Evolutionary conservation across 2,797 vertebrate genomes (phyloP), one percentile per base, ranked within the genome.

Genomic region (Helostoma temminkii): DNA sequence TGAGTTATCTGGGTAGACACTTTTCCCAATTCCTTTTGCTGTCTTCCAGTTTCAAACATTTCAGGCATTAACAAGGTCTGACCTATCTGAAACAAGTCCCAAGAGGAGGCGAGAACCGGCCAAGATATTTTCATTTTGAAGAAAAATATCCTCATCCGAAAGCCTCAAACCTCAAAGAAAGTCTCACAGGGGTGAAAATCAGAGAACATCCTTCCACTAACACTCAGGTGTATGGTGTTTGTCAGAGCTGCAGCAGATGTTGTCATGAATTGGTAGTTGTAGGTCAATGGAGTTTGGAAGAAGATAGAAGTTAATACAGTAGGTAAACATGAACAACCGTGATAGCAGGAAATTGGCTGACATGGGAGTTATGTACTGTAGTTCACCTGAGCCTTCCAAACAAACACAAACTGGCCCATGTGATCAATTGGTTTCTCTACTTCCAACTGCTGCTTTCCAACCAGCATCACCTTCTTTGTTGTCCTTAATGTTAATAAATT

Each of bases 111-210:
- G 15, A 62, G 42, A 12, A 67, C 12, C 15, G 55, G 50, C 24
- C 28, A 34, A 64, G 53, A 52, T 72, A 41, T 50, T 65, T 54
- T 45, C 16, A n/a, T 36, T 67, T 66, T 45, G 28, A 8, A 41
- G 63, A 72, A 65, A 53, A 41, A 46, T 15, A 25, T 42, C 19
- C 7, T 22, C 5, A 4, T 37, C 53, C 57, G 25, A 12, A 55
- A 74, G 63, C 54, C 62, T 21, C 39, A 65, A 67, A 54, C 39
- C 26, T 55, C 9, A 52, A 46, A 69, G 46, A 36, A 21, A 50
- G 54, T 62, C 74, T 62, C 59, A 30, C 63, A 49, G 43, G 55
- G 55, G 56, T 47, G 39, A 54, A 64, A 21, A 36, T 49, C 21
- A 36, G 16, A 37, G 25, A 42, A 41, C 56, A 53, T 4, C 66